Base-by-base conservation (phyloP, 2,888 invertebrate genomes). In the Lasioglossum morio region DNA sequence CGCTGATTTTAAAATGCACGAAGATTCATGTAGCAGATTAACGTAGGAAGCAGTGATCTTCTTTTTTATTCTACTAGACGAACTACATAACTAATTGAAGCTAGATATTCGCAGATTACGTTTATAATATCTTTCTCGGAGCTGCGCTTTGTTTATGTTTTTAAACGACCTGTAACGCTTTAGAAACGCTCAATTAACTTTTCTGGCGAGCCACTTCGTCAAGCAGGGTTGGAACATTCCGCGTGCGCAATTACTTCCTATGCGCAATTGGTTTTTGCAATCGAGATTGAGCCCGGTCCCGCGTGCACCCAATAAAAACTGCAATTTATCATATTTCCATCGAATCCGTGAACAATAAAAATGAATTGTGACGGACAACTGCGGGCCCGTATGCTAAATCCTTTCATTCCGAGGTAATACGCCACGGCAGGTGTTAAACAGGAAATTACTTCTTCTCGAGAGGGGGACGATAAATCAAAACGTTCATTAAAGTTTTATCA, bases 401-500 rank as follows among this genome's bases (percentile, higher is more conserved):
- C 19, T 23, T 66, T 66, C 66, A 19, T 34, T 34, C 66, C 66
- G 66, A 23, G 8, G 66, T 66, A 34, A 66, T 66, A 19, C 8
- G 34, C 66, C 34, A 8, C 16, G 66, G 34, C 66, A 66, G 66
- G 66, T 66, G 66, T 66, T 66, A 66, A 66, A 66, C 66, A 66
- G 66, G 66, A 66, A 66, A 66, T 66, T 66, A 34, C 66, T 66
- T 66, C 66, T 66, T 34, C 66, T 0, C 14, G 8, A 10, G 30
- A 66, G 19, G 66, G 66, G 0, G 66, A 34, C 66, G 19, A 66
- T 66, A 66, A 66, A 30, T 66, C 34, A 66, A 34, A 19, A 7
- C 30, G 34, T 19, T 66, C 66, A 34, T 66, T 66, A 66, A 19
- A 34, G 30, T 34, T 34, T 66, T 66, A 66, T 66, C 66, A 3